phyloP scores from a whole-genome alignment of 2,888 invertebrate species.

The Lissonota sp. region DNA sequence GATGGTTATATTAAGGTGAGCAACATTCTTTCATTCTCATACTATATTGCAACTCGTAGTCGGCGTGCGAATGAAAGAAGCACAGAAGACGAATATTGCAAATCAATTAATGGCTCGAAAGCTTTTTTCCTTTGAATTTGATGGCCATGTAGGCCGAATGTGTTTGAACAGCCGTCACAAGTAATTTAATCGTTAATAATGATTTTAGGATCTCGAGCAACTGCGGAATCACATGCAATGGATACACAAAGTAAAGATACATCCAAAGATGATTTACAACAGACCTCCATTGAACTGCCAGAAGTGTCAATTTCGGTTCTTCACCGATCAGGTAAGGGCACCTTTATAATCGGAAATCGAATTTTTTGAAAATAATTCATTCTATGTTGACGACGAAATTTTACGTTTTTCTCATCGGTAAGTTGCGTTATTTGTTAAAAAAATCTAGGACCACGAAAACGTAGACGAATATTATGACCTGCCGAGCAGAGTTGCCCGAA shows the following conservation, averaged over 20 bases:
- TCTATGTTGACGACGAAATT: too few relatives aligned
- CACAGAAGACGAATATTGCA: too few relatives aligned
- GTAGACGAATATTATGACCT: neutral
- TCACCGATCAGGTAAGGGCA: slow-evolving; percentile 89
- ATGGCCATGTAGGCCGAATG: too few relatives aligned
- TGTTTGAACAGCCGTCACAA: neutral
- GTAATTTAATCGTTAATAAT: neutral
- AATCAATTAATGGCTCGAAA: too few relatives aligned
- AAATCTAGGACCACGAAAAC: neutral
- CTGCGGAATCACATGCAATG: slow-evolving; percentile 98
- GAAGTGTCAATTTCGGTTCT: slow-evolving; percentile 98
- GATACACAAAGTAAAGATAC: slow-evolving; percentile 98
- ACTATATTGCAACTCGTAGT: neutral
- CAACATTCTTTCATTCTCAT: slow-evolving; percentile 20
- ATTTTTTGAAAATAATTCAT: too few relatives aligned
- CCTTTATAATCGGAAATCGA: neutral
- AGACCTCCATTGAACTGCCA: slow-evolving; percentile 97
- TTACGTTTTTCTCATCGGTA: too few relatives aligned
- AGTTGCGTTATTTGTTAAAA: neutral
- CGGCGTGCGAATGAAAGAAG: neutral
- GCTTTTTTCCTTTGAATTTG: too few relatives aligned
- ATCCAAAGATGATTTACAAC: slow-evolving; percentile 98
- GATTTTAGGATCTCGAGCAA: slow-evolving; percentile 91
- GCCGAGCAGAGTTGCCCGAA: slow-evolving; percentile 1
- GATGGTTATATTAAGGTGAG: slow-evolving; percentile 95